phyloP scores from a whole-genome alignment of 2,888 invertebrate genomes.

The Mimas tiliae region DNA sequence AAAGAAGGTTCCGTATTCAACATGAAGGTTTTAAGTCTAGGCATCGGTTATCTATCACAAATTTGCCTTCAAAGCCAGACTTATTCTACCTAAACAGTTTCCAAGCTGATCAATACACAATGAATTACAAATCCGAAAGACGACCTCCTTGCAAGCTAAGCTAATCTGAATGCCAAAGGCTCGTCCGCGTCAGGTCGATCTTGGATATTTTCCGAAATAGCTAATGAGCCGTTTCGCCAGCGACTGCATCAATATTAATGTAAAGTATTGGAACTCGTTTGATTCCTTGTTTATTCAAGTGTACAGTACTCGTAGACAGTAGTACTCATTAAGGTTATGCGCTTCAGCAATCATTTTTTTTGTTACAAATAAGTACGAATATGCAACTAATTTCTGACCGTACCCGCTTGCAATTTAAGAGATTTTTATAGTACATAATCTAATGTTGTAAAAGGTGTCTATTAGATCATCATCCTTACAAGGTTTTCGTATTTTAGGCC shows the following conservation, averaged over 20 bases:
- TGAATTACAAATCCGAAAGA: background rate
- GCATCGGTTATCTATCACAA: background rate
- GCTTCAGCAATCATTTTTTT: too few relatives aligned
- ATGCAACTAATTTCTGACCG: too few relatives aligned
- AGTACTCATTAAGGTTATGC: too few relatives aligned
- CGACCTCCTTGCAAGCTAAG: background rate
- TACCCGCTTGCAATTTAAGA: too few relatives aligned
- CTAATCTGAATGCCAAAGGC: conserved; percentile 11
- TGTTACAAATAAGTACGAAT: too few relatives aligned
- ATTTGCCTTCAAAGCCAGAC: background rate
- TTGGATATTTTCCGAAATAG: conserved; percentile 36
- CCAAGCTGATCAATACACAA: background rate
- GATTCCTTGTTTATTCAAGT: conserved; percentile 39
- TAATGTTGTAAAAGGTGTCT: too few relatives aligned
- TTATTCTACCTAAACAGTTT: background rate
- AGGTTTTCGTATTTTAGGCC: too few relatives aligned
- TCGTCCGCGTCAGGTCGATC: background rate
- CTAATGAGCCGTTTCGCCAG: conserved; percentile 29
- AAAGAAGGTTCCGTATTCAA: too few relatives aligned
- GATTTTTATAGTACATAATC: too few relatives aligned
- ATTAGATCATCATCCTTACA: too few relatives aligned
- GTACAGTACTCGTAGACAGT: conserved; percentile 14
- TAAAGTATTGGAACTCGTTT: conserved; percentile 34
- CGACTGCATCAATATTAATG: conserved; percentile 35
- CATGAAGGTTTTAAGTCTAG: background rate